Conservation (phyloP, 2,113 vertebrate species). For the Numida meleagris region DNA sequence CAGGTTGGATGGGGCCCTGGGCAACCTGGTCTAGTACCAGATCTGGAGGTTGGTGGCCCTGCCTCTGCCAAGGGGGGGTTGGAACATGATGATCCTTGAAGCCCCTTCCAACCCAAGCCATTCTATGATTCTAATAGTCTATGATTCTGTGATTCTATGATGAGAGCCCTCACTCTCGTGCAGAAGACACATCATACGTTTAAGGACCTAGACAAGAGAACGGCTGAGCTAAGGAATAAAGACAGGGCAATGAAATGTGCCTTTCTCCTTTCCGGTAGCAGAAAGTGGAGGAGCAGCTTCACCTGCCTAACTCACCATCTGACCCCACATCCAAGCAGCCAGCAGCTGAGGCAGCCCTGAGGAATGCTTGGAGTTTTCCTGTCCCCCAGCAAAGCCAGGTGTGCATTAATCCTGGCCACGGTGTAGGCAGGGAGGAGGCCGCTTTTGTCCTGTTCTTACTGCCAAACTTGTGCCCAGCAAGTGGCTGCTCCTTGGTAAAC, state of each 20-base stretch:
- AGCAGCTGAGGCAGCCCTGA: neutral
- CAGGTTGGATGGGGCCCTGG: too few species aligned
- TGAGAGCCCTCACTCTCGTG: neutral
- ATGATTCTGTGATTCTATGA: too few species aligned
- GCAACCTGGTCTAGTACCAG: too few species aligned
- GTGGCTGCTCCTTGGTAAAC: constrained; percentile 12
- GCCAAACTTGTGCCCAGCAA: neutral
- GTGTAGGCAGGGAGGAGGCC: neutral
- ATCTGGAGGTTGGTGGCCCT: too few species aligned
- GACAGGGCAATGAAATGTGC: neutral
- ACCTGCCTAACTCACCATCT: neutral
- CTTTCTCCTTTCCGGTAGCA: neutral
- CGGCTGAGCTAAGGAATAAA: neutral
- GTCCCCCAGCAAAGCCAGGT: neutral
- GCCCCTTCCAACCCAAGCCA: too few species aligned
- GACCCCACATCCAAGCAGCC: neutral
- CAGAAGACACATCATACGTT: neutral
- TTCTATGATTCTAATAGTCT: too few species aligned
- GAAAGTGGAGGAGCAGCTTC: neutral
- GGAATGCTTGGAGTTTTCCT: neutral
- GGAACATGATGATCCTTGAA: too few species aligned
- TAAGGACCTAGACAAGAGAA: neutral
- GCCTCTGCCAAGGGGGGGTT: too few species aligned
- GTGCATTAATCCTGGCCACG: neutral
- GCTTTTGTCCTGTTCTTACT: neutral